A percentile compares a stretch with the other conserved stretches of the same genome.
Evolutionary conservation across 1,140 invertebrate genomes (phyloP).

Genomic region (Ruditapes philippinarum): DNA sequence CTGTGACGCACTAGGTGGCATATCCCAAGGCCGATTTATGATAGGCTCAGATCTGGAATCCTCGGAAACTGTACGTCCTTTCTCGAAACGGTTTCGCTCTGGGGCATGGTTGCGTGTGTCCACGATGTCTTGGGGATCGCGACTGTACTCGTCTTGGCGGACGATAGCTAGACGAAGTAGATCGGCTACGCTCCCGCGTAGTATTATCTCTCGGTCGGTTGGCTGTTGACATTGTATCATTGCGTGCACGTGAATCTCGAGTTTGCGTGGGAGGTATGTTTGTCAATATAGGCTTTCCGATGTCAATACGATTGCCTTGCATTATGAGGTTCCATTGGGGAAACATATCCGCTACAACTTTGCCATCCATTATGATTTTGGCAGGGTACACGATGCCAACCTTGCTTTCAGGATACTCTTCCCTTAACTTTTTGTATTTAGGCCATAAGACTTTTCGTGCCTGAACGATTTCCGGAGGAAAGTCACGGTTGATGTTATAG

Average conservation of each 20-base stretch:
- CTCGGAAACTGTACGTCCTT: not conserved
- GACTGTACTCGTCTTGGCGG: not conserved
- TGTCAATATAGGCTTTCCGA: not conserved
- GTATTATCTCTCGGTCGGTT: not conserved
- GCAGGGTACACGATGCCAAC: constrained; percentile 15
- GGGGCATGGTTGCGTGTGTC: not conserved
- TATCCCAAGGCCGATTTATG: not conserved
- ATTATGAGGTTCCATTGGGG: constrained; percentile 35
- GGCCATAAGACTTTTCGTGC: constrained; percentile 4
- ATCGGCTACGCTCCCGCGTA: not conserved
- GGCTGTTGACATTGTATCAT: not conserved
- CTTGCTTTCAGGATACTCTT: not conserved
- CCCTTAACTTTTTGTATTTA: not conserved
- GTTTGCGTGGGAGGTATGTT: not conserved
- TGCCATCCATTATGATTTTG: not conserved
- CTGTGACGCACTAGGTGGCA: not conserved
- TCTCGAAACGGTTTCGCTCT: not conserved
- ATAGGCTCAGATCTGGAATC: not conserved
- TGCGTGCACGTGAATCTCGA: not conserved
- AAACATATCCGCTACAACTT: not conserved
- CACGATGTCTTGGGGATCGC: not conserved
- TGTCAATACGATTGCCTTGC: not conserved
- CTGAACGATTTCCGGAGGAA: not conserved
- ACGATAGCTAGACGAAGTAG: not conserved
- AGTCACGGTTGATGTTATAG: constrained; percentile 38